phyloP scores from a whole-genome alignment of 2,113 vertebrate species.

The Sinocyclocheilus maitianheensis region DNA sequence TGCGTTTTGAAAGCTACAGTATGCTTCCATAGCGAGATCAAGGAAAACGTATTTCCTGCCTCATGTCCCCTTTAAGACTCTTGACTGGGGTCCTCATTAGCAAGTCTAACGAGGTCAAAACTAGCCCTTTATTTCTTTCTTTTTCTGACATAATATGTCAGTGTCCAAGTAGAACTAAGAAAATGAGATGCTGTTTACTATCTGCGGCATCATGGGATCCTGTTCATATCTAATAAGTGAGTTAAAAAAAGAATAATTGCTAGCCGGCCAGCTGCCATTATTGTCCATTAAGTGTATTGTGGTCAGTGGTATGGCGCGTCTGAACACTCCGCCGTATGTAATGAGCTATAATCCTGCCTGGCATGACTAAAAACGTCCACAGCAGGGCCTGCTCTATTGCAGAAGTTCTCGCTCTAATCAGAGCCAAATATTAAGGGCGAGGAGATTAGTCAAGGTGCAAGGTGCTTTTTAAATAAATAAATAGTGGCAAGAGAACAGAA shows the following conservation, averaged over 20 bases:
- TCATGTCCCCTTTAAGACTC: constrained; percentile 1
- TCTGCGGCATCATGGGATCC: constrained; percentile 19
- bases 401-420: constrained; percentile 9
- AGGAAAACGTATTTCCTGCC: neutral
- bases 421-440: constrained; percentile 7
- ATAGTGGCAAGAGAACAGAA: constrained; percentile 7
- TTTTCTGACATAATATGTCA: constrained; percentile 17
- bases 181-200: constrained; percentile 30
- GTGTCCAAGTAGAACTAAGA: constrained; percentile 3
- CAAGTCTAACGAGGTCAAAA: constrained; percentile 55
- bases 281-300: constrained; percentile 39
- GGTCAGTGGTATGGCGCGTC: neutral
- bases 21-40: neutral
- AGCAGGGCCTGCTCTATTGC: neutral
- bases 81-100: constrained; percentile 40
- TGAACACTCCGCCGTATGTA: constrained; percentile 2
- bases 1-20: neutral
- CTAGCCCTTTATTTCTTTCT: constrained; percentile 36
- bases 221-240: constrained; percentile 26
- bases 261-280: constrained; percentile 30
- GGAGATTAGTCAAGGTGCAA: constrained; percentile 37
- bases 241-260: constrained; percentile 19
- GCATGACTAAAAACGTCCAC: neutral
- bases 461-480: constrained; percentile 43
- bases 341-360: constrained; percentile 30